Conservation (phyloP, 2,113 vertebrate species). For the Phodopus roborovskii region DNA sequence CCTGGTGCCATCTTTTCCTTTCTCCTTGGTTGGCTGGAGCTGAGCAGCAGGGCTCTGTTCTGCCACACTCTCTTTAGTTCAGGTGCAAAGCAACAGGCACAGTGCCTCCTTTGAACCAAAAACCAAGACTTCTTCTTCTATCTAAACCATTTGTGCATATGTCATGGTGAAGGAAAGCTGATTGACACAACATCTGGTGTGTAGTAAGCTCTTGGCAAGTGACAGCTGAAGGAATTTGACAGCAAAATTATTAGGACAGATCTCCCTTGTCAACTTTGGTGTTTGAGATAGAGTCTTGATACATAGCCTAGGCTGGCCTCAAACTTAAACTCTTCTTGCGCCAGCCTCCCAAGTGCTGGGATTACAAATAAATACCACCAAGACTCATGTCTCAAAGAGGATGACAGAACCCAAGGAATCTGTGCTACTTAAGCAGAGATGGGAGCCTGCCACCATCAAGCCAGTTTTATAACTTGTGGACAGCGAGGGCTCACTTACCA, state of each 20-base stretch:
- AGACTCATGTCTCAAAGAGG: background rate
- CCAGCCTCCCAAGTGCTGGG: background rate
- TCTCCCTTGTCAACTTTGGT: background rate
- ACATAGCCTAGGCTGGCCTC: background rate
- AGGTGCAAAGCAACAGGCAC: background rate
- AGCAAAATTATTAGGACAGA: background rate
- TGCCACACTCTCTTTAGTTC: background rate
- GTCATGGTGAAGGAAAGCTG: background rate
- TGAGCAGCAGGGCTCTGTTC: background rate
- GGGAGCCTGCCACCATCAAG: background rate
- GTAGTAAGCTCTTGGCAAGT: background rate
- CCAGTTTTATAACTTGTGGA: background rate
- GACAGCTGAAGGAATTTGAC: background rate
- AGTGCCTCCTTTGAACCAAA: background rate
- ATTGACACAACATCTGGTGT: rapidly evolving
- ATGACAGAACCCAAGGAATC: background rate
- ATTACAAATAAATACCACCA: background rate
- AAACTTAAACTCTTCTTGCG: background rate
- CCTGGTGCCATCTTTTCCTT: too few species aligned
- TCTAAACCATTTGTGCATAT: background rate
- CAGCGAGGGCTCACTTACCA: too few species aligned
- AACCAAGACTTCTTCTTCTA: background rate
- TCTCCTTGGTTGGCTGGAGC: background rate
- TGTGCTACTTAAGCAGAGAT: background rate
- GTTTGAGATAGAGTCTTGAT: background rate